Conservation (phyloP, 2,113 vertebrate species). For the Clarias batrachus region DNA sequence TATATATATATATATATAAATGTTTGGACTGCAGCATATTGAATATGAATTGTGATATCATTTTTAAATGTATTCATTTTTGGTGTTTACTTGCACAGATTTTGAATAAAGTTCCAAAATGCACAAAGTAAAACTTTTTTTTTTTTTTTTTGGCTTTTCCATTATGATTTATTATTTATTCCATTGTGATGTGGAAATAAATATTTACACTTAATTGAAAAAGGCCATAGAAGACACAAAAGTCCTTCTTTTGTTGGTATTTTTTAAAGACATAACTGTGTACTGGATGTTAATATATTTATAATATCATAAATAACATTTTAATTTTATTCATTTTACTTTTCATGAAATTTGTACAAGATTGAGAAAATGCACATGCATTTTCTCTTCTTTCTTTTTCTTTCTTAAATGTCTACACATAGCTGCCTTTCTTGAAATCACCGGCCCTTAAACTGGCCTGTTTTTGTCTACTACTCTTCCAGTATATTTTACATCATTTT, state of each 20-base stretch:
- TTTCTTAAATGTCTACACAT: not conserved
- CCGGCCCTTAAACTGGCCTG: too few relatives aligned
- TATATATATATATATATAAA: slow-evolving; percentile 9
- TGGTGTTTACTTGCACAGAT: slow-evolving; percentile 67
- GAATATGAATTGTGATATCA: slow-evolving; percentile 54
- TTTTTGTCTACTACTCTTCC: too few relatives aligned
- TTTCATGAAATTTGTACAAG: too few relatives aligned
- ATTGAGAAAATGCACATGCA: too few relatives aligned
- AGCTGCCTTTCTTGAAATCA: not conserved
- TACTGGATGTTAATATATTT: not conserved
- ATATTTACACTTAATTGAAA: not conserved
- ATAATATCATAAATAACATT: not conserved
- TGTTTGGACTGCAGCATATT: slow-evolving; percentile 53
- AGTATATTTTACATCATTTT: too few relatives aligned
- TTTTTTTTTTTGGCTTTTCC: not conserved
- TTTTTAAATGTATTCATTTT: slow-evolving; percentile 56
- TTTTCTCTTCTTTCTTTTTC: too few relatives aligned
- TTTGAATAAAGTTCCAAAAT: slow-evolving; percentile 65
- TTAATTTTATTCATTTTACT: too few relatives aligned
- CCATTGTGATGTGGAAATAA: not conserved
- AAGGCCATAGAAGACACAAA: not conserved
- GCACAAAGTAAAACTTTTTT: slow-evolving; percentile 57
- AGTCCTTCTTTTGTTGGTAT: not conserved
- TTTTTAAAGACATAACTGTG: not conserved
- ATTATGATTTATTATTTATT: not conserved